phyloP scores from a whole-genome alignment of 2,113 vertebrate genomes.

The Pterocles burchelli region DNA sequence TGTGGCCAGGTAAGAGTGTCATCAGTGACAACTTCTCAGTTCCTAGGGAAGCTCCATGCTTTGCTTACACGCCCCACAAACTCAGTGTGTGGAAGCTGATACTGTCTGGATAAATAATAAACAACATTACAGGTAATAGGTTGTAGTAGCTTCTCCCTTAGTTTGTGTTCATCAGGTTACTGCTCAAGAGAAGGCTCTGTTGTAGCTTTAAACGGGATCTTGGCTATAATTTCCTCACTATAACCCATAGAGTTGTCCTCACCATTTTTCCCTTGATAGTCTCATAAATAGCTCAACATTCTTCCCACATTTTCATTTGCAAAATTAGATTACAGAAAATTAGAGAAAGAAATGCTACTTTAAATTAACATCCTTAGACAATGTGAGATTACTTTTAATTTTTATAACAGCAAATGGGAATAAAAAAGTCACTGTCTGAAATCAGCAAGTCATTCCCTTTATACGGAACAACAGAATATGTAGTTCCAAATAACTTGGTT shows the following conservation, averaged over 20 bases:
- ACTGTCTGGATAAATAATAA: not conserved
- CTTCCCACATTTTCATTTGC: not conserved
- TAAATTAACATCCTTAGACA: not conserved
- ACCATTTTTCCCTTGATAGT: not conserved
- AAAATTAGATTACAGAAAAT: not conserved
- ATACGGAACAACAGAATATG: not conserved
- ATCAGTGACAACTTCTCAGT: not conserved
- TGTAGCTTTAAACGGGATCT: not conserved
- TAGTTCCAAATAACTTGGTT: not conserved
- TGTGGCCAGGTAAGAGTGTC: not conserved
- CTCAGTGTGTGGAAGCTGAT: not conserved
- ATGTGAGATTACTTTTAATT: not conserved
- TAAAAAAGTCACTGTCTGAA: not conserved
- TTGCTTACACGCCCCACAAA: not conserved
- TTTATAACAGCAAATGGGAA: not conserved
- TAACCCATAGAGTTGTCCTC: not conserved
- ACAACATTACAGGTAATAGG: not conserved
- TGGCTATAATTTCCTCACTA: not conserved
- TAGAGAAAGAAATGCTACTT: not conserved
- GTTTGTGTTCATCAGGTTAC: not conserved
- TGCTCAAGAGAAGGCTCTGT: not conserved
- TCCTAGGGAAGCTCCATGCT: not conserved
- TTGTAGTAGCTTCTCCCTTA: not conserved
- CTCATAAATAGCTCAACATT: not conserved
- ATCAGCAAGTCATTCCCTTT: not conserved